Percentiles rank a stretch among this genome's conserved stretches.
These are phyloP conservation scores for Phymorhynchus buccinoides DNA, from an alignment of 1,140 invertebrate species.

Conservation along the genomic window DNA sequence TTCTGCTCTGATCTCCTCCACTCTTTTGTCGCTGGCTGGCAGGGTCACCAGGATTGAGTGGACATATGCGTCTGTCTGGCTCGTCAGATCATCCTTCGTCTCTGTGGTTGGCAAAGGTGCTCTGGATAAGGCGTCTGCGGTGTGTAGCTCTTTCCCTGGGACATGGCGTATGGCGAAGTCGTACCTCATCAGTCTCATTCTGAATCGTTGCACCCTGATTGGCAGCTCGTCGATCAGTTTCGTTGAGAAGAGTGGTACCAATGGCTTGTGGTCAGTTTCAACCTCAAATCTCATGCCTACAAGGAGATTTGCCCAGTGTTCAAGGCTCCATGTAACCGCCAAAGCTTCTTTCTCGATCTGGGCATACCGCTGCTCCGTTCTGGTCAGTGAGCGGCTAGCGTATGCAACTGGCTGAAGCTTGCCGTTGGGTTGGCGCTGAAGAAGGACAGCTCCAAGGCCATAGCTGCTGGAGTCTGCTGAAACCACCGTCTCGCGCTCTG, in stretches of 20 bases:
- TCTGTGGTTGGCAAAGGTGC: no score
- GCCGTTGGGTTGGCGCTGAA: slow-evolving; percentile 30
- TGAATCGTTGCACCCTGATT: slow-evolving; percentile 26
- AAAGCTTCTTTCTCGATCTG: not conserved
- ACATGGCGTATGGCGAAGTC: not conserved
- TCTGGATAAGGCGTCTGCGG: slow-evolving; percentile 3
- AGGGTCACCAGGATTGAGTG: no score
- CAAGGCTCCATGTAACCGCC: slow-evolving; percentile 39
- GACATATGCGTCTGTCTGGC: no score
- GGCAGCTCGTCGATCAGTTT: not conserved
- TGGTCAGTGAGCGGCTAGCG: slow-evolving; percentile 38
- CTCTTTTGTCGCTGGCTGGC: no score
- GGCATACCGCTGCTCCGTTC: not conserved
- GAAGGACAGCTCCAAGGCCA: slow-evolving; percentile 27
- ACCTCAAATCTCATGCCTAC: slow-evolving; percentile 16
- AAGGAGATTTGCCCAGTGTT: slow-evolving; percentile 65
- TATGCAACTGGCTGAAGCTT: slow-evolving; percentile 45
- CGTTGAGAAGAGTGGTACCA: slow-evolving; percentile 19
- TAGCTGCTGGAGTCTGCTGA: slow-evolving; percentile 40
- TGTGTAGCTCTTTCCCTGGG: slow-evolving; percentile 30
- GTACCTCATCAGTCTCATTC: not conserved
- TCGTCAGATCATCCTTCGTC: not conserved
- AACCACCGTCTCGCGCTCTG: slow-evolving; percentile 42
- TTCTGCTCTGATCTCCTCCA: no score
- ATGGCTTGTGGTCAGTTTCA: slow-evolving; percentile 35